These are phyloP conservation scores for Amphipoea oculea DNA, from an alignment of 2,888 invertebrate genomes.

Conservation along the genomic window DNA sequence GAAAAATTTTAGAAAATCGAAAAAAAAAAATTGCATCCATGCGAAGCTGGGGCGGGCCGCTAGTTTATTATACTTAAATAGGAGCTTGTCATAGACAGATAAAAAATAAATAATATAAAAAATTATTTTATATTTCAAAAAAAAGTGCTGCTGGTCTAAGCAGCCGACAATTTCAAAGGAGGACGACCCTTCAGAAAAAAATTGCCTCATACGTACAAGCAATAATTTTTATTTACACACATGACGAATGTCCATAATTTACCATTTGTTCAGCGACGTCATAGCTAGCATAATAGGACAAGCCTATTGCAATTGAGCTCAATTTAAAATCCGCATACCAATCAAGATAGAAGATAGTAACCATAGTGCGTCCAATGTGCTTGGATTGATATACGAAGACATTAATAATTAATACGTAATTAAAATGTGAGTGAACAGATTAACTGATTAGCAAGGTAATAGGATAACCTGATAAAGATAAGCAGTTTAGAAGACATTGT, in stretches of 20 bases:
- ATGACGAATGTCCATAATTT: not conserved
- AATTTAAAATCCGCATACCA: constrained; percentile 45
- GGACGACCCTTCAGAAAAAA: too few relatives aligned
- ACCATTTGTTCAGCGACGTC: not conserved
- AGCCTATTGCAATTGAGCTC: constrained; percentile 43
- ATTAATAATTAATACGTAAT: constrained; percentile 21
- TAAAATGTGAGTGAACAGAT: constrained; percentile 7
- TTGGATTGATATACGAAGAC: not conserved
- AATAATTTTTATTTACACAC: not conserved
- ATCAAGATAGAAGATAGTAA: constrained; percentile 19
- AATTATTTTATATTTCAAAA: too few relatives aligned
- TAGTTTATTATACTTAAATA: too few relatives aligned
- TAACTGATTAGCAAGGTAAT: constrained; percentile 20
- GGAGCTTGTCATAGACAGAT: too few relatives aligned
- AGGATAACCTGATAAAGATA: not conserved
- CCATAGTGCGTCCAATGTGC: not conserved
- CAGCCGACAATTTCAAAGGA: too few relatives aligned
- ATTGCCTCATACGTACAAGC: too few relatives aligned
- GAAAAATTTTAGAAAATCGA: too few relatives aligned
- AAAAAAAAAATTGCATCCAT: too few relatives aligned
- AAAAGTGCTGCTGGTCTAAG: not conserved
- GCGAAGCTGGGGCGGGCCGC: too few relatives aligned
- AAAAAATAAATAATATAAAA: too few relatives aligned
- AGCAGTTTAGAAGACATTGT: not conserved
- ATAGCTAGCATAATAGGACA: constrained; percentile 33